Conservation (phyloP, 2,113 vertebrate genomes). For the Podiceps cristatus region DNA sequence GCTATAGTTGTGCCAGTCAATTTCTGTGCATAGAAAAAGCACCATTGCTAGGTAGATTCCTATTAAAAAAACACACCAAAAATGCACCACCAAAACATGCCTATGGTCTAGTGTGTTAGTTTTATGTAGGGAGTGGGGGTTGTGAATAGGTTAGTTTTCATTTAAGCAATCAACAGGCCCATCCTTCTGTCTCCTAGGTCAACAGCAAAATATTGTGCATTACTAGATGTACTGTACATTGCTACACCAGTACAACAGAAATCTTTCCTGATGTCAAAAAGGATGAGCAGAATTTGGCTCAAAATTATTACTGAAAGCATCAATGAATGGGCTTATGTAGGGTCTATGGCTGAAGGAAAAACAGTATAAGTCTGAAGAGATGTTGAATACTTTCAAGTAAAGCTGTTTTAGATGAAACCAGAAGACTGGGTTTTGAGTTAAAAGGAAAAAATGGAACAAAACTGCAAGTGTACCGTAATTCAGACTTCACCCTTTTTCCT, state of each 20-base stretch:
- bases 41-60: background rate
- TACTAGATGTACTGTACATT: background rate
- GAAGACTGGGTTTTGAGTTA: background rate
- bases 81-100: background rate
- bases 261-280: background rate
- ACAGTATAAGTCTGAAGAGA: background rate
- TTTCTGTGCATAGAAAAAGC: accelerated
- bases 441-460: background rate
- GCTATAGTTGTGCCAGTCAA: background rate
- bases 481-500: background rate
- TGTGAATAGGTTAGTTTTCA: background rate
- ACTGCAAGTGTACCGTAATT: background rate
- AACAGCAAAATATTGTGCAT: background rate
- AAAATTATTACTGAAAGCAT: background rate
- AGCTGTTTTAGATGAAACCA: background rate
- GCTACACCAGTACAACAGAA: background rate
- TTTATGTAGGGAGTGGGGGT: background rate
- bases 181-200: background rate
- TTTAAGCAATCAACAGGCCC: background rate
- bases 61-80: background rate
- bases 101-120: background rate
- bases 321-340: background rate
- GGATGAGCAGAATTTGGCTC: background rate
- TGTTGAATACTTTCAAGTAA: background rate
- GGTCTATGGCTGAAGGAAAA: too few relatives aligned